Evolutionary conservation across 2,888 invertebrate genomes (phyloP).

Genomic region (Rhamphomyia laevipes): DNA sequence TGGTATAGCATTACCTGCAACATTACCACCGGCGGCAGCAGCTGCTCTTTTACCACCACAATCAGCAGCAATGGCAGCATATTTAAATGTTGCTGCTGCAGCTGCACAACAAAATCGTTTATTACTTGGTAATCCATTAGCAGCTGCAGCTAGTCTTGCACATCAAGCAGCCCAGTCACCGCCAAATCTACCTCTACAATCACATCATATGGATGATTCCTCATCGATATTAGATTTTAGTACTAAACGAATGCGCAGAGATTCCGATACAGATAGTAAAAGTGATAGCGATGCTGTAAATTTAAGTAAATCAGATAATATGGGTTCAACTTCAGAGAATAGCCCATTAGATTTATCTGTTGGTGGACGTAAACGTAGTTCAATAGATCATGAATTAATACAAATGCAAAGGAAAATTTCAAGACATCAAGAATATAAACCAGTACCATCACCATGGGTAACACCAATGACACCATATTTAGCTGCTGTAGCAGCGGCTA

Average conservation of each 20-base stretch:
- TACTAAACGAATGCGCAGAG: conserved; percentile 50
- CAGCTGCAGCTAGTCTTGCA: conserved; percentile 53
- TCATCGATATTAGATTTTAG: conserved; percentile 70
- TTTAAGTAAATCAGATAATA: conserved; percentile 53
- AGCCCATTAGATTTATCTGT: conserved; percentile 72
- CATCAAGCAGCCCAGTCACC: conserved; percentile 32
- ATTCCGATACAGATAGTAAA: conserved; percentile 43
- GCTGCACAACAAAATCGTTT: conserved; percentile 63
- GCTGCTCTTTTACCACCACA: conserved; percentile 61
- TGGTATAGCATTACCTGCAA: conserved; percentile 52
- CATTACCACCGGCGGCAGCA: conserved; percentile 52
- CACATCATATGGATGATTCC: conserved; percentile 40
- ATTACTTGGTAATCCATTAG: conserved; percentile 63
- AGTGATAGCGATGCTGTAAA: conserved; percentile 58
- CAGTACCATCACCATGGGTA: conserved; percentile 63
- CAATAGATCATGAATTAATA: conserved; percentile 51
- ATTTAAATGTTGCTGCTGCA: conserved; percentile 59
- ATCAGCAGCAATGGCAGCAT: conserved; percentile 72
- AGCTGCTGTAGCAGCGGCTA: conserved; percentile 65
- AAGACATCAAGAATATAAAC: conserved; percentile 55
- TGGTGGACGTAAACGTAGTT: conserved; percentile 60
- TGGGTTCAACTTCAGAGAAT: conserved; percentile 1
- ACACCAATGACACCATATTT: conserved; percentile 72
- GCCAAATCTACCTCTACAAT: conserved; percentile 41
- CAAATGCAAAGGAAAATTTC: conserved; percentile 50